Evolutionary conservation across 1,140 invertebrate species (phyloP).

Genomic region (Brachionus plicatilis): DNA sequence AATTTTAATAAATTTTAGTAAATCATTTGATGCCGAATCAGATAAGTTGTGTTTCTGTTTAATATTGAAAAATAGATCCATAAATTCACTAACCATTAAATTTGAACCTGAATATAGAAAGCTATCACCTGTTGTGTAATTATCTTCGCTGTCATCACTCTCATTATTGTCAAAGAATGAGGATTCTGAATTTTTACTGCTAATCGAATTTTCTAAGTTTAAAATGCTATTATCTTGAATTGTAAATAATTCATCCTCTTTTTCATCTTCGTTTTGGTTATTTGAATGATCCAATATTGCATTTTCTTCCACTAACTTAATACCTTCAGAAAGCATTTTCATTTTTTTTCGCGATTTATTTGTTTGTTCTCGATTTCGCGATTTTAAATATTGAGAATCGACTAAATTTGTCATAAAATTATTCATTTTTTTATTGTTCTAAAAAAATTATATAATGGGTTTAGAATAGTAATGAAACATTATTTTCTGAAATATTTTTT

Average conservation of each 20-base stretch:
- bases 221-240: neutral
- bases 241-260: neutral
- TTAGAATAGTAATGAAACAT: too few species aligned
- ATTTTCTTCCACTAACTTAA: neutral
- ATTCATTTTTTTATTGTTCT: neutral
- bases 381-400: neutral
- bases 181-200: neutral
- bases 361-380: neutral
- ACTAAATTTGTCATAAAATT: neutral
- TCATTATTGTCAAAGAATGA: neutral
- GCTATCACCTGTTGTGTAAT: neutral
- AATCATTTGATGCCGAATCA: neutral
- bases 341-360: neutral
- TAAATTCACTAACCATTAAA: neutral
- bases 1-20: neutral
- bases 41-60: neutral
- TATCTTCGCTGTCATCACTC: neutral
- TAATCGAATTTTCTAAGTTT: neutral
- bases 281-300: neutral
- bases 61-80: neutral
- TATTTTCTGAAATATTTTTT: too few species aligned
- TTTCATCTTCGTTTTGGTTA: neutral
- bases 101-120: neutral
- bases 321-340: neutral
- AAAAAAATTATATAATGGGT: too few species aligned